A percentile compares a stretch with the other conserved stretches of the same genome.
phyloP scores from a whole-genome alignment of 2,888 invertebrate genomes.

The Epistrophe grossulariae region DNA sequence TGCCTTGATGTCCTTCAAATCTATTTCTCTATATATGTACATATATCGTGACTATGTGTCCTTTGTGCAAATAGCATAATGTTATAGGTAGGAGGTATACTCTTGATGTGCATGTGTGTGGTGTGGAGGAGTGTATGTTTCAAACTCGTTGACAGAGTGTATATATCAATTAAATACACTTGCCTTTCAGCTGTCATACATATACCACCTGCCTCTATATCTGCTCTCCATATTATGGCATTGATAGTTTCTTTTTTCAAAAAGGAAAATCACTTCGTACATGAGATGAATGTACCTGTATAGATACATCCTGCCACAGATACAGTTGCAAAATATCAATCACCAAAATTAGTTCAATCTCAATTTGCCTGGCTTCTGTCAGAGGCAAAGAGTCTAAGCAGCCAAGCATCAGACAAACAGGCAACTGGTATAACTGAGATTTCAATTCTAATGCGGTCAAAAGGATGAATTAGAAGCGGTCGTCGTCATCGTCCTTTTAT shows the following conservation, averaged over 20 bases:
- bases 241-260: conserved; percentile 33
- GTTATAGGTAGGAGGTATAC: neutral
- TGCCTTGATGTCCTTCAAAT: conserved; percentile 47
- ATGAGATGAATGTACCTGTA: no score
- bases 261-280: neutral
- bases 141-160: conserved; percentile 28
- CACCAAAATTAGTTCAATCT: conserved; percentile 67
- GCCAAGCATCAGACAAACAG: neutral
- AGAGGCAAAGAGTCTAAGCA: neutral
- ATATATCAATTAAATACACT: conserved; percentile 63
- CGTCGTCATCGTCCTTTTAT: neutral
- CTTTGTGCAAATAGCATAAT: conserved; percentile 13
- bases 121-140: neutral
- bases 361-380: conserved; percentile 61
- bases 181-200: conserved; percentile 57
- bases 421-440: conserved; percentile 50
- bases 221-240: neutral
- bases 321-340: conserved; percentile 59
- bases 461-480: conserved; percentile 19
- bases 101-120: neutral
- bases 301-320: neutral
- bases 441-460: conserved; percentile 45
- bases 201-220: conserved; percentile 3
- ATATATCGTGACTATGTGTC: neutral
- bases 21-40: conserved; percentile 18